Conservation (phyloP, 2,113 vertebrate species). For the Ammodytes dubius region DNA sequence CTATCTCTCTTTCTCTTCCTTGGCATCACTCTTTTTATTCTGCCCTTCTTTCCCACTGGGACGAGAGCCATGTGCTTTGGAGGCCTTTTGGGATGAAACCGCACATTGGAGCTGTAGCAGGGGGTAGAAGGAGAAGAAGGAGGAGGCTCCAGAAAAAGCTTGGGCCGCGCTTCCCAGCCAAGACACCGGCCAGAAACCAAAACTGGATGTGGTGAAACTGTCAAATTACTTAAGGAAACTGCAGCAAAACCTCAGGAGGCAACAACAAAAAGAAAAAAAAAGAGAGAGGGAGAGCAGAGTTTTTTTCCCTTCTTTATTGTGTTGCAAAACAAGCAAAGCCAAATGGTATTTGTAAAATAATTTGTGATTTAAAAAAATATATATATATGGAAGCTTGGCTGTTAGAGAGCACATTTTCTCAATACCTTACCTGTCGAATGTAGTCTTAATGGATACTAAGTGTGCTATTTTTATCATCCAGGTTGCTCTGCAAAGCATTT, state of each 20-base stretch:
- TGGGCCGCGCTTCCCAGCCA: slow-evolving; percentile 69
- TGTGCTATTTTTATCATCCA: neutral
- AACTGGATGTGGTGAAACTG: slow-evolving; percentile 88
- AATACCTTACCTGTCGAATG: neutral
- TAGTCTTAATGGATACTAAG: neutral
- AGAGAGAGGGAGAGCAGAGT: slow-evolving; percentile 40
- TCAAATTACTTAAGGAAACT: slow-evolving; percentile 88
- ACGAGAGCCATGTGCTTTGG: slow-evolving; percentile 81
- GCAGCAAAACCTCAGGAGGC: slow-evolving; percentile 83
- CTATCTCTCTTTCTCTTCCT: slow-evolving; percentile 4
- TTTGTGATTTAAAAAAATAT: slow-evolving; percentile 35
- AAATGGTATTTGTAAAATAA: slow-evolving; percentile 45
- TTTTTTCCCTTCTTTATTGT: slow-evolving; percentile 26
- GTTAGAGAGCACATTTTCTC: neutral
- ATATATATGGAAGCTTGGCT: neutral
- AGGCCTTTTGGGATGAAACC: slow-evolving; percentile 81
- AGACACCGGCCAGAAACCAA: slow-evolving; percentile 84
- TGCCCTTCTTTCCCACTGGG: slow-evolving; percentile 71
- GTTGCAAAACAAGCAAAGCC: slow-evolving; percentile 60
- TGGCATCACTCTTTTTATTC: slow-evolving; percentile 19
- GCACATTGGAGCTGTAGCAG: slow-evolving; percentile 81
- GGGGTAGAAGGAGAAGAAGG: slow-evolving; percentile 74
- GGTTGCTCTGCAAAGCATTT: neutral
- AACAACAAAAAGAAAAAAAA: slow-evolving; percentile 26
- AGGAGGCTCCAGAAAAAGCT: slow-evolving; percentile 83